These are phyloP conservation scores for Aspidoscelis tigris DNA, from an alignment of 2,113 vertebrate species.

Conservation along the genomic window DNA sequence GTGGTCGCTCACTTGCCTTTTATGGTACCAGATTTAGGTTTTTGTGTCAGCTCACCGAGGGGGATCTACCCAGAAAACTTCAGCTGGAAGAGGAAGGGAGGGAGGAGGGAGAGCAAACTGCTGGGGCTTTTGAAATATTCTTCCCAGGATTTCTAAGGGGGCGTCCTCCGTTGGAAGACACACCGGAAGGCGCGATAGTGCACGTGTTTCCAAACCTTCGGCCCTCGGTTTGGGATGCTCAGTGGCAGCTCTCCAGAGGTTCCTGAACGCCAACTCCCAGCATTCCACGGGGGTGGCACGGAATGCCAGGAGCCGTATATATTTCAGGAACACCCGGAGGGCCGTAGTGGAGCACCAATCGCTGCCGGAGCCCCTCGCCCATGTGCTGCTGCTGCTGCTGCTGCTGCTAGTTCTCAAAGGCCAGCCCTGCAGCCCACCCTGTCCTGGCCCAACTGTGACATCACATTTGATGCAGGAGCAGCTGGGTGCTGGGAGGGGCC, in stretches of 20 bases:
- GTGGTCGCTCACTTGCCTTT: neutral
- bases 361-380: too few relatives aligned
- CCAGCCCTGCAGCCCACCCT: neutral
- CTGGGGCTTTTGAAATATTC: too few relatives aligned
- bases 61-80: neutral
- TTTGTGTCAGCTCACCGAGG: neutral
- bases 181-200: neutral
- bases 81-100: neutral
- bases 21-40: neutral
- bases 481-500: neutral
- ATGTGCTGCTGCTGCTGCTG: neutral
- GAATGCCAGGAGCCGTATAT: too few relatives aligned
- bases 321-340: too few relatives aligned
- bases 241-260: too few relatives aligned
- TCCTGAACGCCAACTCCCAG: too few relatives aligned
- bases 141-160: neutral
- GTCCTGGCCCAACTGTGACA: constrained; percentile 15
- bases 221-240: too few relatives aligned
- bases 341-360: too few relatives aligned
- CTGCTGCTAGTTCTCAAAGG: neutral
- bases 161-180: too few relatives aligned
- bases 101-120: too few relatives aligned
- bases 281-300: too few relatives aligned
- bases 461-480: constrained; percentile 3
- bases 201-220: neutral